Conservation (phyloP, 2,113 vertebrate genomes). For the Pelecanoides urinatrix region DNA sequence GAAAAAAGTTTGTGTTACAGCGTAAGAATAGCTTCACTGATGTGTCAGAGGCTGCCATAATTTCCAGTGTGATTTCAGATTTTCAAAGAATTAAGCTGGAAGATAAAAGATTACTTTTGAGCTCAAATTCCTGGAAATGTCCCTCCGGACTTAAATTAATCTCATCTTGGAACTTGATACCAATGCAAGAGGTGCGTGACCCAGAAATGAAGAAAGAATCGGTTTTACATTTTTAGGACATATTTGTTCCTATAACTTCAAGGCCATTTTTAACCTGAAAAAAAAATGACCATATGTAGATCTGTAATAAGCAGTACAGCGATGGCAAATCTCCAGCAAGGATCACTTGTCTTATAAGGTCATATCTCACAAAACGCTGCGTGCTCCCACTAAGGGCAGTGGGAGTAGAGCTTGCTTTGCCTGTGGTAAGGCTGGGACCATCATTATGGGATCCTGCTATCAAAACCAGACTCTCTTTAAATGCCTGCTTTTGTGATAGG, state of each 20-base stretch:
- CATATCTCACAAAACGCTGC: background rate
- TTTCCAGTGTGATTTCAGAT: background rate
- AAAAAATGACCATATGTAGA: accelerated
- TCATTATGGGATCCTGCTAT: background rate
- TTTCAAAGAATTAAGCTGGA: background rate
- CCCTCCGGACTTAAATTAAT: background rate
- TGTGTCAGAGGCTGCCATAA: background rate
- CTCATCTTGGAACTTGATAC: background rate
- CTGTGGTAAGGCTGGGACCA: background rate
- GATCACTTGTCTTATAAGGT: background rate
- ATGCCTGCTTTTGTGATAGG: background rate
- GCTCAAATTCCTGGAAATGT: conserved; percentile 6
- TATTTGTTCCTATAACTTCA: background rate
- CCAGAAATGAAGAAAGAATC: background rate
- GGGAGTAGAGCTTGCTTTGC: background rate
- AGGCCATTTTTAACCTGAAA: background rate
- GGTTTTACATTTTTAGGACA: accelerated
- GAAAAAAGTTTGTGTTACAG: background rate
- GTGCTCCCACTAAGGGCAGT: background rate
- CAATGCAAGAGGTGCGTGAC: background rate
- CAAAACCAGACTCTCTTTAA: conserved; percentile 48
- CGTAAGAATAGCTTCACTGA: background rate
- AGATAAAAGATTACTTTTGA: background rate
- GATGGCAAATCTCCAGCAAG: background rate
- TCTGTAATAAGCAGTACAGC: background rate